Evolutionary conservation across 1,140 invertebrate genomes (phyloP), one percentile per base, ranked within the genome.

Genomic region (Hesperophylax magnus): DNA sequence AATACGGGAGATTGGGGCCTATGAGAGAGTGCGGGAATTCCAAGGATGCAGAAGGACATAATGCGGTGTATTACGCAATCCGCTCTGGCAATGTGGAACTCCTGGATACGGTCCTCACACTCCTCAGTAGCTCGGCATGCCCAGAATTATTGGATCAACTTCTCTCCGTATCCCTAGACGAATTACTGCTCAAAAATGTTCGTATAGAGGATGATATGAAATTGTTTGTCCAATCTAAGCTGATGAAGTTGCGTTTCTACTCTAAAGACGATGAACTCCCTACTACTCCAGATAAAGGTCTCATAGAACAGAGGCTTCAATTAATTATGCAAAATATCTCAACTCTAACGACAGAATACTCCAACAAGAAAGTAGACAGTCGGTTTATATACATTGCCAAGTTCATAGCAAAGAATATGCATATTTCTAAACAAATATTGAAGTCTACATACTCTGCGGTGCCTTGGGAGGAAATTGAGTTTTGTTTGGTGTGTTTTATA

Each of bases 331-430:
- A 60, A 6, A 60, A 34, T 34, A 34, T 34, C 34, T 34, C 34
- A 8, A 34, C 34, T 34, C 34, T 34, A 4, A 34, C 34, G 34
- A 34, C 34, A 34, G 34, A 34, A 34, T 34, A 34, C 34, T 34
- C 34, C 34, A 8, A 34, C 34, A 60, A 18, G 56, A 22, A 22
- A 22, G 56, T 60, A 22, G 56, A 60, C 56, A n/a, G 22, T 22
- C n/a, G 22, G 56, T 60, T 60, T 60, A n/a, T 60, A 8, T 60
- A 60, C 22, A 60, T 60, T 9, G 56, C 56, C 22, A 60, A n/a
- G 56, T 60, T 60, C 22, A 22, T 60, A 18, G 56, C 56, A n/a
- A n/a, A 60, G 22, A 60, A 60, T n/a, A 60, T 60, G n/a, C 56
- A 60, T 22, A 60, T 60, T 20, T n/a, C 11, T 20, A 60, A 60